Percentiles rank a stretch among this genome's conserved stretches.
Conservation (phyloP, 2,888 invertebrate species). For the Rotaria sp. region DNA sequence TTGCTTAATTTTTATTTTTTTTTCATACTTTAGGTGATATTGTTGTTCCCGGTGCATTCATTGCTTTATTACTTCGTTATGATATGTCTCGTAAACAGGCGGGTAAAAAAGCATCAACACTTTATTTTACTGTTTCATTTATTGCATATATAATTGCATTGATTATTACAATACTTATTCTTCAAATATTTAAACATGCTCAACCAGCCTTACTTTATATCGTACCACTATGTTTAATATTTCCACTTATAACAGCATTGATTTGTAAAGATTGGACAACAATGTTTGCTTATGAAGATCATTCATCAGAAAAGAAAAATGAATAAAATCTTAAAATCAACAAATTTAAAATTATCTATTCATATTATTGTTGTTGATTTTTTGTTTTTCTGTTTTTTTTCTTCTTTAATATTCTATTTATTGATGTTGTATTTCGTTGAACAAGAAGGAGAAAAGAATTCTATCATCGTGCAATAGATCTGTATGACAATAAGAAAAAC, state of each 20-base stretch:
- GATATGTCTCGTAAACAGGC: constrained; percentile 59
- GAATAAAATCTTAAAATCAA: neutral
- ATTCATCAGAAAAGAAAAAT: neutral
- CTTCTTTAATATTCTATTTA: neutral
- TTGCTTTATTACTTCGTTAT: constrained; percentile 86
- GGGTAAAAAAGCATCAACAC: neutral
- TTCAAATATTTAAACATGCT: constrained; percentile 96
- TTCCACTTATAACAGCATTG: constrained; percentile 32
- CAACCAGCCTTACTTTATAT: constrained; percentile 87
- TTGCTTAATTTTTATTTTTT: neutral
- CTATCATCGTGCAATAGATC: neutral
- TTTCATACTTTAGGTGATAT: constrained; percentile 70
- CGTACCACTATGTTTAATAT: constrained; percentile 68
- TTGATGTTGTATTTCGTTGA: neutral
- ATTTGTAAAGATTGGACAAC: constrained; percentile 29
- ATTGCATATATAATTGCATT: constrained; percentile 85
- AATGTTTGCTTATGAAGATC: constrained; percentile 39
- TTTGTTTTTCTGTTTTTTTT: neutral
- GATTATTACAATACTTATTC: constrained; percentile 84
- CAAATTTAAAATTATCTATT: too few species aligned
- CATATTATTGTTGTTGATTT: neutral
- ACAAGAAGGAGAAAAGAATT: neutral
- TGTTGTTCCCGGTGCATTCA: constrained; percentile 97
- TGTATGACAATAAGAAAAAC: neutral
- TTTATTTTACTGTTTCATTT: constrained; percentile 61